Evolutionary conservation across 2,797 vertebrate species (phyloP), one percentile per base, ranked within the genome.

Genomic region (Eidolon dupreanum): DNA sequence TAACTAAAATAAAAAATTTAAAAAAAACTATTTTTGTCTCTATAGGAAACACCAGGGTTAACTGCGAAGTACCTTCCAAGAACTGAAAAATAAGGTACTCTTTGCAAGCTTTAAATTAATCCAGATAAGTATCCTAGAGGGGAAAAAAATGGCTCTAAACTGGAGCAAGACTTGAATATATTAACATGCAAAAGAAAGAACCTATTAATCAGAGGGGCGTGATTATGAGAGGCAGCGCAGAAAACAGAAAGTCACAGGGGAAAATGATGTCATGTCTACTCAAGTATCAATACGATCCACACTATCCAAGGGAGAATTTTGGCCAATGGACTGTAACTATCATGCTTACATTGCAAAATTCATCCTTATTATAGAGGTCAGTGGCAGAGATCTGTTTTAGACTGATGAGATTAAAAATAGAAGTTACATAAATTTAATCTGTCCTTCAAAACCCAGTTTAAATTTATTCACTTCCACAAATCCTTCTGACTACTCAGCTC

Each of bases 21-120:
- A 57, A 79, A 73, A 38, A 41, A 41, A 16, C 28, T 24, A 73
- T 43, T 94, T 93, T 70, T 49, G 63, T 66, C 65, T 88, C 31
- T 79, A 6, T 46, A 85, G 28, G 36, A 38, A 90, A 49, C 24
- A 86, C 31, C 24, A 90, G 19, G n/a, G 13, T 90, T 95, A 88
- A 71, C 38, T 77, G 53, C 61, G 61, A 63, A 91, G 31, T 78
- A 73, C 41, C 26, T 89, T 94, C 59, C 33, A 94, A 79, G 55
- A 93, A 71, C 53, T 88, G 6, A 77, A 70, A 78, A 79, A 38
- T 65, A 66, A 93, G 55, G 28, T 74, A 36, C 13, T 88, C 55
- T 78, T 83, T 92, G 9, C 46, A 92, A 77, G 26, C 41, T 91
- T 87, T 75, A 68, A 90, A 86, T 70, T 51, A 88, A 93, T 70